Evolutionary conservation across 1,140 invertebrate species (phyloP).

Genomic region (Tetramorium parvispinum): DNA sequence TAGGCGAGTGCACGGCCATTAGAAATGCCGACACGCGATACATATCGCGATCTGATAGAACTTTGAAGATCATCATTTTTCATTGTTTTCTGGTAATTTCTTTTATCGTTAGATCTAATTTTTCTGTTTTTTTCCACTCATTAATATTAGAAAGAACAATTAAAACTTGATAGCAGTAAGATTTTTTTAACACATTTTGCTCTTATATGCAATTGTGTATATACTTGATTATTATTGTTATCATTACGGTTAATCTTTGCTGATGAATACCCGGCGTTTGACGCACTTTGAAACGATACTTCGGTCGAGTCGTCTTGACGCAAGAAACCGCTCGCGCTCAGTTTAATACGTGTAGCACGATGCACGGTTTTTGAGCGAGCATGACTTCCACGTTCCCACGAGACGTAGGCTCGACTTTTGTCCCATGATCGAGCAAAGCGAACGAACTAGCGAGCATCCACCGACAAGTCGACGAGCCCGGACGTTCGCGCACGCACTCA

Average conservation of each 20-base stretch:
- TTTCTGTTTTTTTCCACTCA: neutral
- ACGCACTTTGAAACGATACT: neutral
- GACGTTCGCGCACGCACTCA: slow-evolving; percentile 73
- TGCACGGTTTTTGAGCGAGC: slow-evolving; percentile 69
- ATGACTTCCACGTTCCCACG: slow-evolving; percentile 71
- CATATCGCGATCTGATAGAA: neutral
- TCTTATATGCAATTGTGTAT: neutral
- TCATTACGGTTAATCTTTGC: neutral
- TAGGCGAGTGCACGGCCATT: neutral
- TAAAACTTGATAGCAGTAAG: too few species aligned
- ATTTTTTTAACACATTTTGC: neutral
- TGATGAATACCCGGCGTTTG: neutral
- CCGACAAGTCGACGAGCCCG: slow-evolving; percentile 68
- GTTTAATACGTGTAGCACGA: slow-evolving; percentile 58
- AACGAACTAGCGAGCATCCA: slow-evolving; percentile 64
- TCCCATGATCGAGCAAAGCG: slow-evolving; percentile 73
- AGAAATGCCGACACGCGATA: neutral
- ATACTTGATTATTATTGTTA: neutral
- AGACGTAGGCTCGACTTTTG: slow-evolving; percentile 70
- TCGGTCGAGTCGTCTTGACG: neutral
- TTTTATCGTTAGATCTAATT: neutral
- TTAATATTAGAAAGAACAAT: neutral
- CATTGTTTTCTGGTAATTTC: neutral
- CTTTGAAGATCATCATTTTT: neutral
- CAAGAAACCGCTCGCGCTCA: slow-evolving; percentile 14